Percentiles rank a stretch among this genome's conserved stretches.
Conservation (phyloP, 1,140 invertebrate species). For the Zaprionus nigranus region DNA sequence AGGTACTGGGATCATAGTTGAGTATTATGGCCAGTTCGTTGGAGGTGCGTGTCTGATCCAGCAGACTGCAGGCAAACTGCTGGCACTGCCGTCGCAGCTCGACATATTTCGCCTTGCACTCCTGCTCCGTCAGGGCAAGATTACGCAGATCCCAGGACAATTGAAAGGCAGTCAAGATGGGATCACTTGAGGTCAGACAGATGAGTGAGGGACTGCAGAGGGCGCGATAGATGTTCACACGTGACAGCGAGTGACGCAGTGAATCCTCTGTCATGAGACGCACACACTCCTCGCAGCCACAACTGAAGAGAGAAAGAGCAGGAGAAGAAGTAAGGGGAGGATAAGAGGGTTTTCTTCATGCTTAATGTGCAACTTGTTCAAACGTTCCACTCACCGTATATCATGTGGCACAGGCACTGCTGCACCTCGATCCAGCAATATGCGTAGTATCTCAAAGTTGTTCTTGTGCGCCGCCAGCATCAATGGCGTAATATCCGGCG, state of each 20-base stretch:
- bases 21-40: slow-evolving; percentile 96
- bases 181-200: slow-evolving; percentile 93
- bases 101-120: slow-evolving; percentile 91
- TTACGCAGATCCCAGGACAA: slow-evolving; percentile 93
- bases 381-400: slow-evolving; percentile 87
- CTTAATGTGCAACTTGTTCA: background rate
- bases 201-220: slow-evolving; percentile 96
- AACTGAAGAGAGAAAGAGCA: slow-evolving; percentile 83
- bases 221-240: slow-evolving; percentile 96
- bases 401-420: slow-evolving; percentile 95
- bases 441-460: slow-evolving; percentile 97
- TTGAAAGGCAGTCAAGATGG: slow-evolving; percentile 92
- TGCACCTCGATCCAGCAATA: slow-evolving; percentile 94
- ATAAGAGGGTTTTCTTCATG: background rate
- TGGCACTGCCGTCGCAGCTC: slow-evolving; percentile 94
- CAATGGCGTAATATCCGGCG: slow-evolving; percentile 95
- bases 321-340: too few relatives aligned
- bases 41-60: slow-evolving; percentile 95
- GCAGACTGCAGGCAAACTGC: slow-evolving; percentile 94
- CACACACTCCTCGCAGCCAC: slow-evolving; percentile 92
- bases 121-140: slow-evolving; percentile 91
- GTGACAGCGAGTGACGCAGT: slow-evolving; percentile 93
- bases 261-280: slow-evolving; percentile 90
- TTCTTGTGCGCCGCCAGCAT: slow-evolving; percentile 96
- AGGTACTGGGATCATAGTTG: slow-evolving; percentile 91